These are phyloP conservation scores for Zaprionus africanus DNA, from an alignment of 1,140 invertebrate genomes.

Conservation along the genomic window DNA sequence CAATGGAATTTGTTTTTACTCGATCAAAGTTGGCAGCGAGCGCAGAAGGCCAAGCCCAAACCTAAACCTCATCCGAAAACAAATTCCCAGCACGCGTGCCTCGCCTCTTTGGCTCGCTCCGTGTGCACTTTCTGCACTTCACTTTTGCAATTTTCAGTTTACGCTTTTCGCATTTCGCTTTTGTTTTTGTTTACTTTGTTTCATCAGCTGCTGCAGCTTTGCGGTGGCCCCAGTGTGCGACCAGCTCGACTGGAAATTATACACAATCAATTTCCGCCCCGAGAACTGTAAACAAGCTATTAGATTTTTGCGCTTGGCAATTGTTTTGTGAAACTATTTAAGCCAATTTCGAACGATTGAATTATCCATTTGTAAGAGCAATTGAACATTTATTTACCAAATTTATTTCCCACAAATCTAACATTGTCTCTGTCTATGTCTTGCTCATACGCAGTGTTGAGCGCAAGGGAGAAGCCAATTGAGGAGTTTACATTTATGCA, in stretches of 20 bases:
- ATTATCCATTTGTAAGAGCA: conserved; percentile 30
- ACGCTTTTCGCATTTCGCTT: conserved; percentile 27
- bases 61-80: conserved; percentile 11
- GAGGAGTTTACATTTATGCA: neutral
- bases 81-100: conserved; percentile 43
- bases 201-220: conserved; percentile 30
- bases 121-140: conserved; percentile 22
- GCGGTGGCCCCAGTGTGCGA: conserved; percentile 47
- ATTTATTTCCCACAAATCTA: conserved; percentile 4
- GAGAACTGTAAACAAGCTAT: conserved; percentile 64
- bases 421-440: neutral
- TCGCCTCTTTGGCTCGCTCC: conserved; percentile 43
- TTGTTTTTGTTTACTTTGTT: conserved; percentile 58
- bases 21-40: conserved; percentile 37
- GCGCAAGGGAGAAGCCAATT: neutral
- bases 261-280: conserved; percentile 83
- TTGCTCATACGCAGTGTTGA: neutral
- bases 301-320: conserved; percentile 46
- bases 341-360: conserved; percentile 42
- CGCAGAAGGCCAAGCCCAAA: neutral
- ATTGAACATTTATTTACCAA: too few species aligned
- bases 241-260: conserved; percentile 73
- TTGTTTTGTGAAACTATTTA: conserved; percentile 56
- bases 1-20: conserved; percentile 25
- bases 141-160: conserved; percentile 22